A percentile compares a stretch with the other conserved stretches of the same genome.
These are phyloP conservation scores for Paraescarpia echinospica DNA, from an alignment of 1,140 invertebrate species.

Conservation along the genomic window DNA sequence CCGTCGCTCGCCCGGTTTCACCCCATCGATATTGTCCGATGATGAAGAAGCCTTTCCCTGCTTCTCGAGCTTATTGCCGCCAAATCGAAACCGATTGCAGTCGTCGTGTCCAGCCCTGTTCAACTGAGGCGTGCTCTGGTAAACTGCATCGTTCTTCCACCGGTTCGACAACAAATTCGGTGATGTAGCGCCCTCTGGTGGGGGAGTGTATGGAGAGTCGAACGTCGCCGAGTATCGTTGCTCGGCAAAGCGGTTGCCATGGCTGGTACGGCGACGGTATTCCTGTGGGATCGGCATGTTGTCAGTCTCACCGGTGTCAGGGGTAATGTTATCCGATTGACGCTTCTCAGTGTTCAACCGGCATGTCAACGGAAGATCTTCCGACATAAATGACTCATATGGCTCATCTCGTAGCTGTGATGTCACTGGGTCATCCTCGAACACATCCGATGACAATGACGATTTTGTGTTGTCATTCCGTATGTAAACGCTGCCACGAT, in stretches of 20 bases:
- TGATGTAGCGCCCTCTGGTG: neutral
- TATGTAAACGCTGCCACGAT: neutral
- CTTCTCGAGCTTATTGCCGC: constrained; percentile 55
- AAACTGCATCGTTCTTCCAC: constrained; percentile 35
- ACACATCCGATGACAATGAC: neutral
- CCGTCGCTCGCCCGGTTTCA: constrained; percentile 69
- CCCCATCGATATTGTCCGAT: constrained; percentile 55
- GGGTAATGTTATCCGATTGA: constrained; percentile 43
- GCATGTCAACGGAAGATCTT: constrained; percentile 25
- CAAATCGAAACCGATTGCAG: constrained; percentile 50
- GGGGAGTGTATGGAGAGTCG: neutral
- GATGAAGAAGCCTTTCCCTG: constrained; percentile 36
- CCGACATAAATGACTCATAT: constrained; percentile 45
- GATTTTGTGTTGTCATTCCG: neutral
- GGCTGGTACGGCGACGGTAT: neutral
- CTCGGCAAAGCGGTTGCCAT: constrained; percentile 12
- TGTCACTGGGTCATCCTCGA: constrained; percentile 5
- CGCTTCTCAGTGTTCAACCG: constrained; percentile 40
- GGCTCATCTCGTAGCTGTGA: constrained; percentile 43
- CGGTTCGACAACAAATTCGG: neutral
- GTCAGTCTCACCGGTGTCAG: constrained; percentile 32
- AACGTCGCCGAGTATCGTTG: neutral
- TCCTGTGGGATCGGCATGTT: constrained; percentile 34
- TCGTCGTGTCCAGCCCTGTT: constrained; percentile 24
- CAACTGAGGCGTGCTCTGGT: constrained; percentile 44